These are phyloP conservation scores for Tuberolachnus salignus DNA, from an alignment of 2,888 invertebrate genomes.

Conservation along the genomic window DNA sequence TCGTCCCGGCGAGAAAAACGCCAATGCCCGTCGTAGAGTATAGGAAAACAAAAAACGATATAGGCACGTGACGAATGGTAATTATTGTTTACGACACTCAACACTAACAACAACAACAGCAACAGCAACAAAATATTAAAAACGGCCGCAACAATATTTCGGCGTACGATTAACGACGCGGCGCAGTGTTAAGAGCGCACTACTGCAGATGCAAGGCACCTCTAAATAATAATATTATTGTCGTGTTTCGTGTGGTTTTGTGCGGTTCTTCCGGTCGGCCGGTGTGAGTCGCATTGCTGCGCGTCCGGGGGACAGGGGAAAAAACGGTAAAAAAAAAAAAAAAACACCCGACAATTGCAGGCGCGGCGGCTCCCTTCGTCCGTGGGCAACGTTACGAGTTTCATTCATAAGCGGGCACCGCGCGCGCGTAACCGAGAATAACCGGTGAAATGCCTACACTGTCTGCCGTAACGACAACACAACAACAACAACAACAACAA, in stretches of 20 bases:
- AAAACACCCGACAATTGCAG: background rate
- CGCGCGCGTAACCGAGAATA: slow-evolving; percentile 15
- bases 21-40: no score
- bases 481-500: slow-evolving; percentile 20
- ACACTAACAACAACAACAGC: no score
- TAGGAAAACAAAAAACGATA: no score
- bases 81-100: no score
- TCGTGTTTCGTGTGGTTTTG: background rate
- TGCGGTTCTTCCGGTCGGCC: background rate
- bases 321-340: background rate
- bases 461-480: background rate
- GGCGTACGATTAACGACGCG: no score
- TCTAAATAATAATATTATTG: no score
- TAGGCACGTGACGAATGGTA: no score
- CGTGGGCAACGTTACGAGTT: slow-evolving; percentile 14
- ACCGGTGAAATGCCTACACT: slow-evolving; percentile 48
- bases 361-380: slow-evolving; percentile 19
- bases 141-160: no score
- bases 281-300: background rate
- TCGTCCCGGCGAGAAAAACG: no score
- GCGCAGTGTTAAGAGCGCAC: no score
- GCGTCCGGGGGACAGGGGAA: background rate
- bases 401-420: slow-evolving; percentile 26
- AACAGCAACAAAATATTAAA: no score
- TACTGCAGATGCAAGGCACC: no score